Percentiles rank a stretch among this genome's conserved stretches.
These are phyloP conservation scores for Allygus modestus DNA, from an alignment of 2,888 invertebrate genomes.

Conservation along the genomic window DNA sequence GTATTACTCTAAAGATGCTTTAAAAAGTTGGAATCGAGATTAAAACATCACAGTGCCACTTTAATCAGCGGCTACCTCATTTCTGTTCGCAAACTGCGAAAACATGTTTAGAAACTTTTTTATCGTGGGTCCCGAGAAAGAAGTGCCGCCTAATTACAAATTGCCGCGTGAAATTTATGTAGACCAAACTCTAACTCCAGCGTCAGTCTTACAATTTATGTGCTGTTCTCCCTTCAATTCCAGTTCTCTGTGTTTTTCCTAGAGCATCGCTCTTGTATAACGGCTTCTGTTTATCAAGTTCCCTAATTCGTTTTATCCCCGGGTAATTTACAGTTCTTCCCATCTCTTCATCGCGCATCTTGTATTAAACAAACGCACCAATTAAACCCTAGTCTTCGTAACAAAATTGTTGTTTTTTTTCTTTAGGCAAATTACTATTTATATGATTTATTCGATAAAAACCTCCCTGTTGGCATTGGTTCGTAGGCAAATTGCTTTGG, in stretches of 20 bases:
- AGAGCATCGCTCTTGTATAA: constrained; percentile 41
- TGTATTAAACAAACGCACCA: neutral
- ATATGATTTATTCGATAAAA: too few relatives aligned
- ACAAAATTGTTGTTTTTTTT: too few relatives aligned
- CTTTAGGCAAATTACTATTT: too few relatives aligned
- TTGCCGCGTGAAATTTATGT: constrained; percentile 62
- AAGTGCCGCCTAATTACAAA: constrained; percentile 65
- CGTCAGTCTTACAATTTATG: constrained; percentile 51
- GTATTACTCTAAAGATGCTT: neutral
- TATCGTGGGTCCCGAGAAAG: constrained; percentile 55
- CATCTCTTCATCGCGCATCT: neutral
- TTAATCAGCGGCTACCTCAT: constrained; percentile 33
- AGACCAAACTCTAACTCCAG: constrained; percentile 45
- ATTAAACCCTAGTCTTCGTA: too few relatives aligned
- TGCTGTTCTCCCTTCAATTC: constrained; percentile 46
- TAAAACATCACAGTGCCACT: constrained; percentile 19
- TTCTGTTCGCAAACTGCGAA: constrained; percentile 52
- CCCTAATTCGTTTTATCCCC: constrained; percentile 30
- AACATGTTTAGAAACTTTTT: constrained; percentile 64
- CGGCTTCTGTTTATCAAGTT: constrained; percentile 41
- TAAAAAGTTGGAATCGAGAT: constrained; percentile 17
- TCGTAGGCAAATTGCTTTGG: too few relatives aligned
- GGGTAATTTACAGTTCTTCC: constrained; percentile 2
- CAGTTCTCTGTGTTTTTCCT: constrained; percentile 37
- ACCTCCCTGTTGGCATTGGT: too few relatives aligned